phyloP scores from a whole-genome alignment of 1,140 invertebrate species.

The Drosophila rufa region DNA sequence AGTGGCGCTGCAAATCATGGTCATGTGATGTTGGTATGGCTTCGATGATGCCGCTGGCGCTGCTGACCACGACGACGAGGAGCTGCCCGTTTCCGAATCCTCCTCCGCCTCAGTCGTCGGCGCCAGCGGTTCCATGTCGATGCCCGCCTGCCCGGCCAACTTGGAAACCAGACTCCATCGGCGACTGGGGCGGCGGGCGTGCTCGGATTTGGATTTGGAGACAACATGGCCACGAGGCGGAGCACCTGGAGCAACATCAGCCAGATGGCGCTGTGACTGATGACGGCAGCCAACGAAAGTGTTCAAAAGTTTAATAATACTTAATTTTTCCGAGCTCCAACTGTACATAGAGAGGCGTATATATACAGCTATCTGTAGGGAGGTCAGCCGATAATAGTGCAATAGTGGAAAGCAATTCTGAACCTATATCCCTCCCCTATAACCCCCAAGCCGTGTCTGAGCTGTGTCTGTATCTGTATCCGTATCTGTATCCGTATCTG shows the following conservation, averaged over 20 bases:
- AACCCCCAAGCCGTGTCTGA: neutral
- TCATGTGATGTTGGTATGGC: constrained; percentile 85
- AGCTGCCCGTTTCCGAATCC: constrained; percentile 3
- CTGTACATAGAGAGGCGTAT: constrained; percentile 34
- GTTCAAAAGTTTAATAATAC: constrained; percentile 71
- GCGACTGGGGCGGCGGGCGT: constrained; percentile 12
- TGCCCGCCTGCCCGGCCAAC: constrained; percentile 1
- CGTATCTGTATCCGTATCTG: constrained; percentile 12
- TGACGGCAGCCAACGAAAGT: constrained; percentile 59
- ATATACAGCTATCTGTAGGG: constrained; percentile 21
- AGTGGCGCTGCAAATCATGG: constrained; percentile 85
- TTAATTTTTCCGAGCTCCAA: constrained; percentile 15
- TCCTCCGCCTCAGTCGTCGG: neutral
- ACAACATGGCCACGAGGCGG: constrained; percentile 23
- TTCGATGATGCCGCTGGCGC: constrained; percentile 60
- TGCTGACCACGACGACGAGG: constrained; percentile 7
- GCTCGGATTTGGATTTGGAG: constrained; percentile 9
- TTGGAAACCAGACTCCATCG: neutral
- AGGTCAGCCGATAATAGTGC: constrained; percentile 57
- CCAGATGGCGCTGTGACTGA: constrained; percentile 40
- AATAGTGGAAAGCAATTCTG: constrained; percentile 64
- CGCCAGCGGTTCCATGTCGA: constrained; percentile 12
- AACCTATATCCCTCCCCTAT: constrained; percentile 15
- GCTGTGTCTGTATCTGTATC: constrained; percentile 10
- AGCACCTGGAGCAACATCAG: constrained; percentile 6